These are phyloP conservation scores for Chorisops tibialis DNA, from an alignment of 2,888 invertebrate species.

Conservation along the genomic window DNA sequence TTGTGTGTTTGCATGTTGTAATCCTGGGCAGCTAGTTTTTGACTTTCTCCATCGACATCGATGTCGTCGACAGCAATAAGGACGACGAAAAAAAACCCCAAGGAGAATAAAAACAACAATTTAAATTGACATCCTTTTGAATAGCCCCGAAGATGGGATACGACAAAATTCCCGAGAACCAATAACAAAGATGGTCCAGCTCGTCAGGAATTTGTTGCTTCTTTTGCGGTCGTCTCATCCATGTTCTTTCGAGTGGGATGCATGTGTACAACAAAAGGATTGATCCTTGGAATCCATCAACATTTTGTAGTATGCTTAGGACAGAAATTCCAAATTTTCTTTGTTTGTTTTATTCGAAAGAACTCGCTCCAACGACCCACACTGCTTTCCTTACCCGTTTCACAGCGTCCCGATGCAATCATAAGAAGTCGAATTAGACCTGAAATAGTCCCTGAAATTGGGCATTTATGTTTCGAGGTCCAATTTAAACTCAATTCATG, in stretches of 20 bases:
- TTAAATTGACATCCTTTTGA: constrained; percentile 17
- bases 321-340: constrained; percentile 22
- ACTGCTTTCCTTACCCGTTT: not conserved
- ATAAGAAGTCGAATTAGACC: constrained; percentile 18
- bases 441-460: constrained; percentile 32
- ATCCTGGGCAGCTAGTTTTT: too few species aligned
- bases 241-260: not conserved
- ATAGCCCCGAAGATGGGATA: constrained; percentile 3
- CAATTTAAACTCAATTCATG: constrained; percentile 34
- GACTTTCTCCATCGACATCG: too few species aligned
- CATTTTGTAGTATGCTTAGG: constrained; percentile 31
- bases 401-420: constrained; percentile 2
- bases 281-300: constrained; percentile 25
- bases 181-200: constrained; percentile 3
- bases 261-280: not conserved
- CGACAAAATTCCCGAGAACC: not conserved
- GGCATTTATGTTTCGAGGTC: constrained; percentile 28
- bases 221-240: constrained; percentile 3
- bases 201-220: not conserved
- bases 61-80: too few species aligned
- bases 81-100: too few species aligned
- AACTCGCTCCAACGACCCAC: too few species aligned
- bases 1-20: constrained; percentile 11
- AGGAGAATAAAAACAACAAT: too few species aligned
- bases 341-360: not conserved